These are phyloP conservation scores for Trialeurodes vaporariorum DNA, from an alignment of 1,140 invertebrate genomes.

Conservation along the genomic window DNA sequence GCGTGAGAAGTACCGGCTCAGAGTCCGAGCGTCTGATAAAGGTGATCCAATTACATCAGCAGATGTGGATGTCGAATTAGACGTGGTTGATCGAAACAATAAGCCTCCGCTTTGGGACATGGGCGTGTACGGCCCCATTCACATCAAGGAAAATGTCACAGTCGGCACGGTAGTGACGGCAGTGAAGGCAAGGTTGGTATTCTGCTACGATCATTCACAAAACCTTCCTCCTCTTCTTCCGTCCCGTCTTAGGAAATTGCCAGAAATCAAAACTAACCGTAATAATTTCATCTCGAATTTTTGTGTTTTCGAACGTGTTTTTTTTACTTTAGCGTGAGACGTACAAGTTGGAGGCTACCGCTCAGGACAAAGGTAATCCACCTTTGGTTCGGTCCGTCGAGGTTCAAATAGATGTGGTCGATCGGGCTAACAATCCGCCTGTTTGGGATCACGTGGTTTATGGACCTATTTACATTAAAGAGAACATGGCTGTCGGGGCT, in stretches of 20 bases:
- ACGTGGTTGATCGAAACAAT: conserved; percentile 95
- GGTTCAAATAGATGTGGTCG: conserved; percentile 94
- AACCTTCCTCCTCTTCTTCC: conserved; percentile 2
- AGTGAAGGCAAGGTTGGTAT: conserved; percentile 95
- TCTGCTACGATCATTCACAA: conserved; percentile 24
- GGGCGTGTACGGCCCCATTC: conserved; percentile 85
- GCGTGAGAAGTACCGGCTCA: conserved; percentile 88
- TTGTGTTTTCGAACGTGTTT: conserved; percentile 49
- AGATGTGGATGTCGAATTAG: conserved; percentile 91
- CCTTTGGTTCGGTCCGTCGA: conserved; percentile 86
- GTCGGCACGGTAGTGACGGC: conserved; percentile 92
- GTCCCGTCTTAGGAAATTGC: not conserved
- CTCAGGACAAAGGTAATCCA: conserved; percentile 89
- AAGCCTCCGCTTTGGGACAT: conserved; percentile 92
- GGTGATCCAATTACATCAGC: conserved; percentile 76
- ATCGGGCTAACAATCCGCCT: conserved; percentile 92
- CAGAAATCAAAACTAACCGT: conserved; percentile 44
- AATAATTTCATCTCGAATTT: conserved; percentile 40
- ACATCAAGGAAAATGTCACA: conserved; percentile 95
- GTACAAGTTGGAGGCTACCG: conserved; percentile 93
- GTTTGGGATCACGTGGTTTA: conserved; percentile 92
- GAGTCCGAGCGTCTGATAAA: conserved; percentile 84
- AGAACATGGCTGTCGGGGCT: conserved; percentile 90
- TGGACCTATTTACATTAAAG: conserved; percentile 91
- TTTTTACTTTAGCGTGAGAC: conserved; percentile 69